Percentiles rank a stretch among this genome's conserved stretches.
phyloP scores from a whole-genome alignment of 2,113 vertebrate genomes.

The Crotalus helleri region DNA sequence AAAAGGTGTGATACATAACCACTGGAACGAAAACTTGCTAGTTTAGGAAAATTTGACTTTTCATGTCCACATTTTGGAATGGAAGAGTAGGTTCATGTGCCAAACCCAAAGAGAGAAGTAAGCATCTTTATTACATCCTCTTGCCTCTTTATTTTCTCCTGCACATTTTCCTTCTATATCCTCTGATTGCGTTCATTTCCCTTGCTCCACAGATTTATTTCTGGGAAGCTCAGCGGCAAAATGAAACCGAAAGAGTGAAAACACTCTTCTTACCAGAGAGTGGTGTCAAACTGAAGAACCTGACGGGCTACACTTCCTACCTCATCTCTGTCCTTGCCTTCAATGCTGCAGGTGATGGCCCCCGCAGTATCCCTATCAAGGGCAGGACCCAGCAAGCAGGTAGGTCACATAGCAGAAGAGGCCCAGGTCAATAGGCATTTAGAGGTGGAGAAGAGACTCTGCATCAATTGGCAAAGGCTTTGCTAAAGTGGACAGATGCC shows the following conservation, averaged over 20 bases:
- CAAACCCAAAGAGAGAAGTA: background rate
- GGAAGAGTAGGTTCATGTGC: background rate
- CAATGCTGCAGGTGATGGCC: conserved; percentile 91
- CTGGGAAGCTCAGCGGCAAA: conserved; percentile 86
- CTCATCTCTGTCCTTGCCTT: conserved; percentile 91
- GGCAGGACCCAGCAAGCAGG: conserved; percentile 94
- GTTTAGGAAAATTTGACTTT: background rate
- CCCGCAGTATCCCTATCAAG: conserved; percentile 77
- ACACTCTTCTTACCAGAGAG: conserved; percentile 90
- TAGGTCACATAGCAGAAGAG: conserved; percentile 43
- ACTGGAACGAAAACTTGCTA: background rate
- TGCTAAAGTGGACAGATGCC: background rate
- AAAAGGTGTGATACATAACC: background rate
- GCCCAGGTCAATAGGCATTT: background rate
- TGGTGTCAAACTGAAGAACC: conserved; percentile 90
- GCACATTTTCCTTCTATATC: background rate
- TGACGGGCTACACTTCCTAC: conserved; percentile 92
- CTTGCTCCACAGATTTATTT: conserved; percentile 82
- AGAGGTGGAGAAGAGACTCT: background rate
- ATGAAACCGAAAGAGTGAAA: conserved; percentile 79
- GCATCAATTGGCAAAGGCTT: background rate
- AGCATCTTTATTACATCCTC: background rate
- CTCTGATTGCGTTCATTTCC: accelerated
- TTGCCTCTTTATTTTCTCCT: background rate
- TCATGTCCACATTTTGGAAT: background rate